phyloP scores from a whole-genome alignment of 1,140 invertebrate species.

The Ridgeia piscesae region DNA sequence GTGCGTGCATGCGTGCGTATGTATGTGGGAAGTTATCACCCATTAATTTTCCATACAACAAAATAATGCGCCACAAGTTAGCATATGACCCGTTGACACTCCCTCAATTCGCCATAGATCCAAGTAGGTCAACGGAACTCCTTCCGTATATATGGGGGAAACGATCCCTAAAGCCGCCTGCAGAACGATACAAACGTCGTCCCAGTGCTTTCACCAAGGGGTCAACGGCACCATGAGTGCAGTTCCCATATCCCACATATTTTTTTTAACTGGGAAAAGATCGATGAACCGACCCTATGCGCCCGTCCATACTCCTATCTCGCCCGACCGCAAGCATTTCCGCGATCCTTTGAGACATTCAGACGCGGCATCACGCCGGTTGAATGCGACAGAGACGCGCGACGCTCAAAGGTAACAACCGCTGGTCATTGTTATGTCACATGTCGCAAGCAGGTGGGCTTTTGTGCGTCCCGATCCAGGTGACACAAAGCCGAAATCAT shows the following conservation, averaged over 20 bases:
- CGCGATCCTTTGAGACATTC: background rate
- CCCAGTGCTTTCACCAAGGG: background rate
- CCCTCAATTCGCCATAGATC: background rate
- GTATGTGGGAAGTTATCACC: no score
- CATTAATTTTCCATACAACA: no score
- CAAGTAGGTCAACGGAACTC: background rate
- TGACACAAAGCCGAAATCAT: constrained; percentile 5
- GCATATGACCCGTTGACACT: no score
- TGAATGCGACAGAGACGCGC: background rate
- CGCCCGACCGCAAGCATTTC: background rate
- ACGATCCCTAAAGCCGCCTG: background rate
- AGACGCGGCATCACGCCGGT: background rate
- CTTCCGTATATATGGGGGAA: background rate
- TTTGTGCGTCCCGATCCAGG: background rate
- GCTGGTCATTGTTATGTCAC: background rate
- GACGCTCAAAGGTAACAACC: background rate
- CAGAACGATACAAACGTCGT: background rate
- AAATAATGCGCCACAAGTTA: no score
- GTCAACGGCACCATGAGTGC: background rate
- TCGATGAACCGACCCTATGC: background rate
- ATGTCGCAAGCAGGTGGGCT: background rate
- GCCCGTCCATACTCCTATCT: background rate
- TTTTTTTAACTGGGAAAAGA: background rate
- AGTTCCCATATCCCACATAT: background rate
- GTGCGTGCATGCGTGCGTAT: no score